Conservation (phyloP, 2,888 invertebrate genomes). For the Eupeodes latifasciatus region DNA sequence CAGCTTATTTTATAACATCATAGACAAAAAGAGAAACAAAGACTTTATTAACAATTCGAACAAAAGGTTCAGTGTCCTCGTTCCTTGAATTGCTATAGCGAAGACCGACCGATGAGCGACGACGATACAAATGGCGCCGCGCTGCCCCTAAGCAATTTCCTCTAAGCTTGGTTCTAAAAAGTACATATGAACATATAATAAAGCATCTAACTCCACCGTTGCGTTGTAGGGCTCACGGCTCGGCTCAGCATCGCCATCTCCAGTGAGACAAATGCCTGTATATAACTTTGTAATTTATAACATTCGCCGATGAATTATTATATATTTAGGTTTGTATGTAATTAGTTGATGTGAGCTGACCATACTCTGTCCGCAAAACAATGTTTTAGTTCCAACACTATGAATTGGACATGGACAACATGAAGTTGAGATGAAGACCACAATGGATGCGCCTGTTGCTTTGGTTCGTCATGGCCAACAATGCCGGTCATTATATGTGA, state of each 20-base stretch:
- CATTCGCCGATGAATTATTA: slow-evolving; percentile 58
- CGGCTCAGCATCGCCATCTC: neutral
- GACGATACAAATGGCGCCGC: neutral
- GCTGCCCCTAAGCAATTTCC: slow-evolving; percentile 25
- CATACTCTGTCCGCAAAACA: slow-evolving; percentile 34
- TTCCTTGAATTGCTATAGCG: too few species aligned
- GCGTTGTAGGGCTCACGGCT: slow-evolving; percentile 2
- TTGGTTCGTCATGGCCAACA: slow-evolving; percentile 43
- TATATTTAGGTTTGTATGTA: slow-evolving; percentile 42
- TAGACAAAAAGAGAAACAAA: too few species aligned
- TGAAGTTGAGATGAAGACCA: slow-evolving; percentile 13
- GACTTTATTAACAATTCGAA: too few species aligned
- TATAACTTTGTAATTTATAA: slow-evolving; percentile 54
- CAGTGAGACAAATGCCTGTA: slow-evolving; percentile 16
- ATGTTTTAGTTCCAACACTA: slow-evolving; percentile 16
- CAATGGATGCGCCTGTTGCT: slow-evolving; percentile 50
- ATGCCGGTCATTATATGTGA: slow-evolving; percentile 63
- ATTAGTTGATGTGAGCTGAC: slow-evolving; percentile 50
- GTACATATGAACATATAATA: slow-evolving; percentile 22
- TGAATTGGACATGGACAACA: neutral
- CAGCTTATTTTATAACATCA: too few species aligned
- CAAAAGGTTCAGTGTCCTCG: too few species aligned
- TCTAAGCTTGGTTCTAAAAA: neutral
- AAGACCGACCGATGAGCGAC: too few species aligned
- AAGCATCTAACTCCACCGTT: slow-evolving; percentile 43